Conservation (phyloP, 2,888 invertebrate species). For the Leucophenga montana region DNA sequence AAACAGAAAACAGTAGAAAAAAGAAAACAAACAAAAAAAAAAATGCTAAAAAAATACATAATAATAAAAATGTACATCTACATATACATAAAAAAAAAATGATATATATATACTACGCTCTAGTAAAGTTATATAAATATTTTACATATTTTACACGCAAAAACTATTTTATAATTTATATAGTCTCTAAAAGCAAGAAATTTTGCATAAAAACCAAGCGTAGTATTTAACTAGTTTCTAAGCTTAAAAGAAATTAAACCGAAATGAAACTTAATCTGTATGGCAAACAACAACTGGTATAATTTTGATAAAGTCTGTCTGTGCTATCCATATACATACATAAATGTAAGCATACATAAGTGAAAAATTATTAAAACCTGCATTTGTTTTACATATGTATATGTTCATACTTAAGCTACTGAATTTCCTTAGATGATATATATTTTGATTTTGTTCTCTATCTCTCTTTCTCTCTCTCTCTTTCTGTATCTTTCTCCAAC, state of each 20-base stretch:
- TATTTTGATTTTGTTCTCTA: background rate
- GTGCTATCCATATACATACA: slow-evolving; percentile 13
- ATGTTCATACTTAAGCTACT: background rate
- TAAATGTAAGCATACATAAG: too few species aligned
- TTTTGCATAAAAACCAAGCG: slow-evolving; percentile 53
- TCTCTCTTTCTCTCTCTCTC: too few species aligned
- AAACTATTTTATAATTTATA: slow-evolving; percentile 61
- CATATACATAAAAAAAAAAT: slow-evolving; percentile 30
- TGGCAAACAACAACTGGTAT: background rate
- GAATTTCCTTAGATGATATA: background rate
- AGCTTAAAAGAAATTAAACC: slow-evolving; percentile 32
- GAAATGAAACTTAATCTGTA: too few species aligned
- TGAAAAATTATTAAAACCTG: background rate
- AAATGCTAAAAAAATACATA: background rate
- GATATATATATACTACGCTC: slow-evolving; percentile 20
- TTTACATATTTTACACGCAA: slow-evolving; percentile 6
- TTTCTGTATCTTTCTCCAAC: background rate
- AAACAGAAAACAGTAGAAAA: background rate
- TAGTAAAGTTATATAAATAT: slow-evolving; percentile 4
- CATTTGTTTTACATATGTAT: background rate
- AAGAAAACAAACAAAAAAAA: slow-evolving; percentile 4
- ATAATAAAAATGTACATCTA: slow-evolving; percentile 31
- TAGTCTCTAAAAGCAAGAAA: slow-evolving; percentile 1
- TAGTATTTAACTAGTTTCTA: slow-evolving; percentile 62
- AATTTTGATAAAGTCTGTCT: slow-evolving; percentile 17